Evolutionary conservation across 2,888 invertebrate species (phyloP), one percentile per base, ranked within the genome.

Genomic region (Apodemia zela): DNA sequence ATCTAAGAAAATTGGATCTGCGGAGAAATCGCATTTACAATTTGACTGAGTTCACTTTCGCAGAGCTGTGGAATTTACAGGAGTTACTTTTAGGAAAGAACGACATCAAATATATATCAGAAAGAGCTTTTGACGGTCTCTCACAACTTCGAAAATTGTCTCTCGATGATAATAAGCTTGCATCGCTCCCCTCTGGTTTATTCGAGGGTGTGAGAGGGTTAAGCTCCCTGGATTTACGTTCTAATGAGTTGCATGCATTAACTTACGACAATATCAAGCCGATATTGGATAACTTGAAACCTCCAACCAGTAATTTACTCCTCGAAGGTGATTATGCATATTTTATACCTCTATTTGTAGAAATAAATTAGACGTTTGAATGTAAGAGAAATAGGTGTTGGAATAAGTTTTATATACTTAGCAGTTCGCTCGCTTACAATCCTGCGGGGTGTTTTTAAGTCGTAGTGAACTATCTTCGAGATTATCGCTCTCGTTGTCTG

Each of bases 21-120:
- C 94, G 95, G 68, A 92, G 92, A 71, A 97, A 97, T 81, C 93
- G 93, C 76, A 94, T 97, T 75, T 94, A 94, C 72, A 95, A 95
- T 87, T 93, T 97, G 74, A 96, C 95, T 3, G 96, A 96, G 73
- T 94, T 95, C 68, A 96, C 95, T 47, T 97, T 97, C 82, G 94
- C 95, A 1, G 96, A 97, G 79, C 87, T 96, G 81, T 95, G 95
- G 90, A 94, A 94, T 74, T 86, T 96, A 47, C 93, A 93, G 64
- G 95, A 95, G 76, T 84, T 96, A 74, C 92, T 94, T 57, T 84
- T 96, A 74, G 95, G 95, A 75, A 93, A 94, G 76, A 95, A 95
- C 79, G 93, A 93, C 71, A 92, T 95, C 76, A 94, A 94, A 84
- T 94, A 94, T 77, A 94, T 97, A 72, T 95, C 95, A 13, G 95